Conservation (phyloP, 2,113 vertebrate species). For the Nansenia antarctica region DNA sequence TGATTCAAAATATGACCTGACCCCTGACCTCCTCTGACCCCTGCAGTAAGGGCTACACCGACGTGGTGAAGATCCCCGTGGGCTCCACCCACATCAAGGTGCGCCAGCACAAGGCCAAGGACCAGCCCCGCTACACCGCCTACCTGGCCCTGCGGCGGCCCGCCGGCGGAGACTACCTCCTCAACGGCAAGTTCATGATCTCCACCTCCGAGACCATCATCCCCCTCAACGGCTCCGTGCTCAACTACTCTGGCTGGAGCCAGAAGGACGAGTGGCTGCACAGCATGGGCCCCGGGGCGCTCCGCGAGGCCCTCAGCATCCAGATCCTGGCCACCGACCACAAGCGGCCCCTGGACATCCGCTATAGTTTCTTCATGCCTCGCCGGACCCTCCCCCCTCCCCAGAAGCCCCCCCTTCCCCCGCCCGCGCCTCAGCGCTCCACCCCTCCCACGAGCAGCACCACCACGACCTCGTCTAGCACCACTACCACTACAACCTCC, state of each 20-base stretch:
- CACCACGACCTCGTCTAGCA: conserved; percentile 36
- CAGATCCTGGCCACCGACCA: conserved; percentile 94
- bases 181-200: conserved; percentile 98
- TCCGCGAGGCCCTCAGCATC: conserved; percentile 83
- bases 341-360: conserved; percentile 86
- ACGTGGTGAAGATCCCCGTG: conserved; percentile 91
- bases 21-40: background rate
- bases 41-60: conserved; percentile 96
- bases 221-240: conserved; percentile 88
- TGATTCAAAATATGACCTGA: too few relatives aligned
- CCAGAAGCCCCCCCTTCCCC: conserved; percentile 33
- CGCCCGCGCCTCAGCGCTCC: conserved; percentile 6
- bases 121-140: conserved; percentile 89
- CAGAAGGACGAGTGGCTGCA: conserved; percentile 91
- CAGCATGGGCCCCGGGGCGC: conserved; percentile 89
- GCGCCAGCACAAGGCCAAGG: conserved; percentile 92
- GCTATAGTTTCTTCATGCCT: conserved; percentile 94
- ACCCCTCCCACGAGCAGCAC: conserved; percentile 40
- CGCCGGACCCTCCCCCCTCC: conserved; percentile 67
- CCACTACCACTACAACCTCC: conserved; percentile 25
- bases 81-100: conserved; percentile 96
- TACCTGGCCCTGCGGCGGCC: conserved; percentile 91
- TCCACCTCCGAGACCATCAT: conserved; percentile 95
- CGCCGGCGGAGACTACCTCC: conserved; percentile 87
- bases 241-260: conserved; percentile 99